phyloP scores from a whole-genome alignment of 2,113 vertebrate species.

The Alethe castanea region DNA sequence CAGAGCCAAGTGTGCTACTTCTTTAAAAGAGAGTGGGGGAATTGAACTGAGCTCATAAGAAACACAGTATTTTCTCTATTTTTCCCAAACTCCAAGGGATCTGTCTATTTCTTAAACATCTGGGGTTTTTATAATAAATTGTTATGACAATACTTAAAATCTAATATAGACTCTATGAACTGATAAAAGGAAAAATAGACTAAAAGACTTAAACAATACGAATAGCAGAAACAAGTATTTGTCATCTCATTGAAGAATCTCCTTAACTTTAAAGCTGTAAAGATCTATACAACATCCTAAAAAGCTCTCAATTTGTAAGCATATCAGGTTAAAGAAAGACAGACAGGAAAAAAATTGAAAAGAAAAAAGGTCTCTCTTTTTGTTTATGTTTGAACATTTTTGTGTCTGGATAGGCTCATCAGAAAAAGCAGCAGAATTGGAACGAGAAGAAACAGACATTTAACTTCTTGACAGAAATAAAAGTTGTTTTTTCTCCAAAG shows the following conservation, averaged over 20 bases:
- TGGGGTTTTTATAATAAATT: background rate
- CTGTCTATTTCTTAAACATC: constrained; percentile 19
- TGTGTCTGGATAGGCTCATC: background rate
- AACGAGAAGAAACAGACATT: background rate
- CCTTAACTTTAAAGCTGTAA: background rate
- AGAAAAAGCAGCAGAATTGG: background rate
- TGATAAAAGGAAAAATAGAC: background rate
- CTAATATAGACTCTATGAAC: background rate
- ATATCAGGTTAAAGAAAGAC: background rate
- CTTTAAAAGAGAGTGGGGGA: constrained; percentile 10
- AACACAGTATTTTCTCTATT: background rate
- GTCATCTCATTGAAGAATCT: background rate
- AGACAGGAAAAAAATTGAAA: background rate
- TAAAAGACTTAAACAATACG: background rate
- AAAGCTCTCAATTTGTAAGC: background rate
- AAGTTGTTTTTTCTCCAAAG: background rate
- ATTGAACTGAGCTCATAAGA: constrained; percentile 15
- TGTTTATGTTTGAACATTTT: background rate
- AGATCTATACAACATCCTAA: background rate
- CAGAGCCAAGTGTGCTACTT: constrained; percentile 4
- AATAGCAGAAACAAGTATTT: background rate
- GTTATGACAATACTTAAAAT: constrained; percentile 31
- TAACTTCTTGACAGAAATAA: background rate
- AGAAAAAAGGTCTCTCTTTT: background rate
- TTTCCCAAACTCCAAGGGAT: background rate